phyloP scores from a whole-genome alignment of 2,797 vertebrate genomes.

The Poecilia wingei region DNA sequence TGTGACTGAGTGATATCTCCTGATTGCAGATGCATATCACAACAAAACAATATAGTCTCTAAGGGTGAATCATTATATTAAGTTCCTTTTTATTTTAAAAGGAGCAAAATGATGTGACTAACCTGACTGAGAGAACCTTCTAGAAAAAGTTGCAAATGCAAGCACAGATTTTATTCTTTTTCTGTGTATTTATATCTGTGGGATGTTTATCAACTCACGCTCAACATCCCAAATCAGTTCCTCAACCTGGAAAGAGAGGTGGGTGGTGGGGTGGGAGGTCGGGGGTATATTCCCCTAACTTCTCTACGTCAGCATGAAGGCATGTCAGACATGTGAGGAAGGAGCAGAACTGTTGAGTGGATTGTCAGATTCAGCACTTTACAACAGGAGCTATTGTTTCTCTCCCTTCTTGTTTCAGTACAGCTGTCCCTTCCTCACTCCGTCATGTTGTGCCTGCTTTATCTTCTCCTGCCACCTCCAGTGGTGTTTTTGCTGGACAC shows the following conservation, averaged over 20 bases:
- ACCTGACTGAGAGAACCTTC: background rate
- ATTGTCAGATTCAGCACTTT: constrained; percentile 62
- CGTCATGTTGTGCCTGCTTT: constrained; percentile 29
- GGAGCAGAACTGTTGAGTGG: constrained; percentile 42
- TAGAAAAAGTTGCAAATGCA: constrained; percentile 7
- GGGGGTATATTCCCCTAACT: constrained; percentile 70
- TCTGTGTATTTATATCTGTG: background rate
- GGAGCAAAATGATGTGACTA: background rate
- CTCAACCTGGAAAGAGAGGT: background rate
- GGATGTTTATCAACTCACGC: background rate
- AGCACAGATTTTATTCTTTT: background rate
- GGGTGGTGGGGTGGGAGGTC: too few species aligned
- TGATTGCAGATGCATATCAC: background rate
- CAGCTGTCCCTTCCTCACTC: constrained; percentile 11
- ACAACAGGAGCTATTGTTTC: constrained; percentile 62
- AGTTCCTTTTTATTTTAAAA: background rate
- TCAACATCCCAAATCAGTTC: background rate
- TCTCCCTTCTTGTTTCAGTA: constrained; percentile 10
- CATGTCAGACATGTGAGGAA: constrained; percentile 71
- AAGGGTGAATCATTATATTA: background rate
- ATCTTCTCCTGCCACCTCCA: constrained; percentile 29
- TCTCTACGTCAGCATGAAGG: constrained; percentile 79
- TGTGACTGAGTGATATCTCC: constrained; percentile 18
- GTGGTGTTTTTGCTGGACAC: constrained; percentile 42
- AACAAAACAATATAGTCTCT: background rate